These are phyloP conservation scores for Drosophila paramelanica DNA, from an alignment of 2,888 invertebrate genomes.

Conservation along the genomic window DNA sequence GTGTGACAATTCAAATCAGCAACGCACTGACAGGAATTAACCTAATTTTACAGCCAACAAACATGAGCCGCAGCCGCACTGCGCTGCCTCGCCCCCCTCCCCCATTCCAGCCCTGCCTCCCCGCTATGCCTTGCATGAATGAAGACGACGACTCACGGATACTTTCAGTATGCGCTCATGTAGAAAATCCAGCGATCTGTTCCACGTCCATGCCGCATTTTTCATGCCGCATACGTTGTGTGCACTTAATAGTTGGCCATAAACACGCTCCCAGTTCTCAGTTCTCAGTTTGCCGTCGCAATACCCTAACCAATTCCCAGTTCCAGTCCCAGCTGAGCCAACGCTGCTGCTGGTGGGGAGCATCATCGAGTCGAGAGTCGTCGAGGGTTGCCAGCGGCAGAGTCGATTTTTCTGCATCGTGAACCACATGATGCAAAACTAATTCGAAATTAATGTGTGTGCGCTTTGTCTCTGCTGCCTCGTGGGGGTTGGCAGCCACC, in stretches of 20 bases:
- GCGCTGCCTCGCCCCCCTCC: constrained; percentile 1
- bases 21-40: constrained; percentile 81
- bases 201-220: constrained; percentile 82
- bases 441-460: constrained; percentile 86
- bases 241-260: constrained; percentile 80
- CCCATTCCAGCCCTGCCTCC: not conserved
- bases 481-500: constrained; percentile 16
- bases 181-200: constrained; percentile 84
- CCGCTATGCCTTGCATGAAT: constrained; percentile 51
- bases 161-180: constrained; percentile 82
- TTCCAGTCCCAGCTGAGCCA: constrained; percentile 42
- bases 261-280: constrained; percentile 60
- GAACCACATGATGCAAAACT: constrained; percentile 86
- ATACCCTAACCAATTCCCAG: constrained; percentile 7
- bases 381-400: constrained; percentile 53
- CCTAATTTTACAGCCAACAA: constrained; percentile 80
- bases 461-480: constrained; percentile 71
- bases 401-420: constrained; percentile 85
- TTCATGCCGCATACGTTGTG: constrained; percentile 80
- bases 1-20: constrained; percentile 79
- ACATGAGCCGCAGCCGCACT: constrained; percentile 42
- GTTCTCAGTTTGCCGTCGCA: constrained; percentile 2
- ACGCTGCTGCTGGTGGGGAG: constrained; percentile 37
- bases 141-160: constrained; percentile 40
- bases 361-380: constrained; percentile 31